Conservation (phyloP, 2,797 vertebrate species). For the Enteromius anoplus region DNA sequence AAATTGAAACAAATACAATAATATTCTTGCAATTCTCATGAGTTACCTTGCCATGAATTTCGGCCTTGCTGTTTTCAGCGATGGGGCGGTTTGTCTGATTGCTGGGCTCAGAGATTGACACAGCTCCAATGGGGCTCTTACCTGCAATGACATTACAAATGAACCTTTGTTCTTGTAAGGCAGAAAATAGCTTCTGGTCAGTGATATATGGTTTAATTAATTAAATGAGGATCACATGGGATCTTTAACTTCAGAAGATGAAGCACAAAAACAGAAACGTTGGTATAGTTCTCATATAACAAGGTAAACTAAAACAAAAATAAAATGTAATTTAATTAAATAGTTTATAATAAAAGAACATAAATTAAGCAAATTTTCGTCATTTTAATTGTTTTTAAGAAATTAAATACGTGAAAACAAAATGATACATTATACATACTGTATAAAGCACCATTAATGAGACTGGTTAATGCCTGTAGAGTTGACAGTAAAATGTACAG, state of each 20-base stretch:
- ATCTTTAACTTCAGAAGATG: slow-evolving; percentile 15
- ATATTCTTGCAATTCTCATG: background rate
- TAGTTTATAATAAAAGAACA: background rate
- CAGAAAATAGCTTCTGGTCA: background rate
- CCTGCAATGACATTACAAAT: slow-evolving; percentile 70
- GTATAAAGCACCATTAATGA: slow-evolving; percentile 40
- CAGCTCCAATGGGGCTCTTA: slow-evolving; percentile 71
- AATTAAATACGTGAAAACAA: background rate
- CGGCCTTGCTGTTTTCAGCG: slow-evolving; percentile 71
- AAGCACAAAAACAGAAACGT: background rate
- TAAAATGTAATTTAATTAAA: background rate
- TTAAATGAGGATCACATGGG: background rate
- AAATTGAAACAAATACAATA: background rate
- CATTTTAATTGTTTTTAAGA: background rate
- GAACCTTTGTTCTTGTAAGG: background rate
- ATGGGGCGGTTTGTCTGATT: slow-evolving; percentile 54
- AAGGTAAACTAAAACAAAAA: slow-evolving; percentile 11
- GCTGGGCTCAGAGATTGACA: slow-evolving; percentile 55
- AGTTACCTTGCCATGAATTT: slow-evolving; percentile 79
- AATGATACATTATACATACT: slow-evolving; percentile 9
- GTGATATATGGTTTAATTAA: slow-evolving; percentile 4
- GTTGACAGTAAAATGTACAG: slow-evolving; percentile 57
- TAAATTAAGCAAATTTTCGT: background rate
- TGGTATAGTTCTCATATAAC: background rate
- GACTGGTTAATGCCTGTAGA: slow-evolving; percentile 56